Evolutionary conservation across 1,140 invertebrate genomes (phyloP), one percentile per base, ranked within the genome.

Genomic region (Achatina immaculata): DNA sequence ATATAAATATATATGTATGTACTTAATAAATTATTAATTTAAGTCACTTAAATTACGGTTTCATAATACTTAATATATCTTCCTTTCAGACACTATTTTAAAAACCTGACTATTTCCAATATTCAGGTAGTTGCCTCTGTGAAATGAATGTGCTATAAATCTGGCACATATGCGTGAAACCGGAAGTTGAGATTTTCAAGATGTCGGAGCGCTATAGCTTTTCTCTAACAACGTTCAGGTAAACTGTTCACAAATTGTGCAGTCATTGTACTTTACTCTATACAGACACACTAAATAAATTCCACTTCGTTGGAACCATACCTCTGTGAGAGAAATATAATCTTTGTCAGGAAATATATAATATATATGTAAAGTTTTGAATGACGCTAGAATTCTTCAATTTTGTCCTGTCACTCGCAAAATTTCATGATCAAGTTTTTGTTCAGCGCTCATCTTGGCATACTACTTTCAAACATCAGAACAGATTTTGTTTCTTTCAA

Each of bases 191-290:
- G n/a, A 48, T 48, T 81, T 81, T 48, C 81, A 88, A 84, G 68
- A 92, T 92, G 92, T 96, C 96, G 65, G 97, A 99, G 93, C 93
- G 97, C 90, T 99, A 99, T 88, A 99, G 97, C 93, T 99, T 99
- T 92, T 99, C 98, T 45, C 93, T 99, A 83, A 99, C 98, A 83
- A 99, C 98, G 89, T 99, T 99, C 92, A 99, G 97, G 96, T 98
- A 95, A 93, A 78, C 2, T 45, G n/a, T 66, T 79, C 38, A 16
- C 0, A 72, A 74, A 74, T 3, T 19, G 11, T 4, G n/a, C n/a
- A n/a, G 42, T 42, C 21, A 24, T 36, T 6, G 36, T 7, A 6
- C 4, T 42, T 3, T 7, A 42, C 21, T 40, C 42, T 36, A 38
- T 36, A 68, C 16, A 11, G n/a, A 34, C 21, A 68, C 28, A 40